Evolutionary conservation across 2,888 invertebrate genomes (phyloP).

Genomic region (Drosophila emarginata): DNA sequence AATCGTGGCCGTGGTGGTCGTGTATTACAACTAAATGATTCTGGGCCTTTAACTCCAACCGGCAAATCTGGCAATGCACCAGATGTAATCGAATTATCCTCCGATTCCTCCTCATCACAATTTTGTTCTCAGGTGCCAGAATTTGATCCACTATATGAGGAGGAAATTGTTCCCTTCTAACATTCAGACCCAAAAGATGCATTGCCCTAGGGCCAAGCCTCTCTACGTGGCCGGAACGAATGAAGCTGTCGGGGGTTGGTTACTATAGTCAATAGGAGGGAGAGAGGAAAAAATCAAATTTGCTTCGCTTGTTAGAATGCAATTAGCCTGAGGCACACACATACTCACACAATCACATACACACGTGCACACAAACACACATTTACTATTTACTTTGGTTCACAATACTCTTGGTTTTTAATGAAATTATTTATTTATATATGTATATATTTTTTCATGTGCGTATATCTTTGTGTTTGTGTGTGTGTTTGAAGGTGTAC

Average conservation of each 20-base stretch:
- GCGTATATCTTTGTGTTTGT: slow-evolving; percentile 38
- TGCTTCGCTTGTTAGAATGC: slow-evolving; percentile 79
- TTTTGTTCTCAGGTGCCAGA: slow-evolving; percentile 36
- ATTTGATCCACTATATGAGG: slow-evolving; percentile 77
- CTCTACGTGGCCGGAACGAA: slow-evolving; percentile 65
- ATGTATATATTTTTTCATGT: background rate
- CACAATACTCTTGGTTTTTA: slow-evolving; percentile 41
- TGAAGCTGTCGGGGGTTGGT: slow-evolving; percentile 58
- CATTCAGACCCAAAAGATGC: slow-evolving; percentile 16
- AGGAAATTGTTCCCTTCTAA: slow-evolving; percentile 71
- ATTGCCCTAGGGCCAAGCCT: slow-evolving; percentile 8
- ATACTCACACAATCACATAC: slow-evolving; percentile 7
- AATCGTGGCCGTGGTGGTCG: background rate
- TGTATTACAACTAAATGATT: background rate
- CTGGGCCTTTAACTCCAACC: slow-evolving; percentile 3
- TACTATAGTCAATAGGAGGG: background rate
- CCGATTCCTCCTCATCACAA: slow-evolving; percentile 51
- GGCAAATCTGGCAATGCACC: background rate
- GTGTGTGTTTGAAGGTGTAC: slow-evolving; percentile 18
- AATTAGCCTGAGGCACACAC: slow-evolving; percentile 77
- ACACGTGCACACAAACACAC: slow-evolving; percentile 26
- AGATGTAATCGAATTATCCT: slow-evolving; percentile 58
- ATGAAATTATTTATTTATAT: slow-evolving; percentile 16
- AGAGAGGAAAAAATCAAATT: slow-evolving; percentile 72
- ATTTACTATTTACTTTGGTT: slow-evolving; percentile 60